Base-by-base conservation (phyloP, 2,888 invertebrate genomes). In the Nebria salina region DNA sequence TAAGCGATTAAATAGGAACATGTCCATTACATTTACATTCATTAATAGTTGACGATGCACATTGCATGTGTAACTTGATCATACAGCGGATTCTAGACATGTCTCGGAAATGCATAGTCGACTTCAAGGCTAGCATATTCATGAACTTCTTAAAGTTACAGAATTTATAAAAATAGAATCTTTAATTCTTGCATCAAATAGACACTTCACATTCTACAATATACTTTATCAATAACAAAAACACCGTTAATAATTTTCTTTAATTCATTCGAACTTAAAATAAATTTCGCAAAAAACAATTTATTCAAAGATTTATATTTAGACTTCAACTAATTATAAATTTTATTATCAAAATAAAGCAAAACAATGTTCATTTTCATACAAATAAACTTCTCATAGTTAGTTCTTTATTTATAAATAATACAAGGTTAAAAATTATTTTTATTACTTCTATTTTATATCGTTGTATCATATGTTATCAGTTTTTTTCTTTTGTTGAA, bases 41-140 rank as follows among this genome's bases (percentile, higher is more conserved):
- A 70, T 34, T 70, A 26, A 70, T 26, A 70, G 70, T 26, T 70
- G 70, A 70, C 70, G 70, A 70, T 70, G 70, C 70, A 70, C 34
- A 26, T 70, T 34, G 70, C 70, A 70, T 70, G 34, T 70, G 70
- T 25, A 70, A 70, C 70, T 26, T 34, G 70, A 70, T 70, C 70
- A 70, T 15, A 70, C 26, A 34, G 26, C 70, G 70, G 11, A 70
- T 70, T 54, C 54, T 54, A 54, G 54, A 54, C 54, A 54, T 54
- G 54, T 54, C 54, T 54, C 54, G 13, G 11, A 54, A 54, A 54
- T 54, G 13, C 54, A 54, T 54, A 11, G 54, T 54, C 2, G 54
- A 54, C 54, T 54, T 54, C 54, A 54, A 54, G 54, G 54, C 13
- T 8, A 54, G 54, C 54, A 54, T 54, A 54, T 54, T 54, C 54